phyloP scores from a whole-genome alignment of 2,113 vertebrate genomes.

The Neolamprologus kungweensis region DNA sequence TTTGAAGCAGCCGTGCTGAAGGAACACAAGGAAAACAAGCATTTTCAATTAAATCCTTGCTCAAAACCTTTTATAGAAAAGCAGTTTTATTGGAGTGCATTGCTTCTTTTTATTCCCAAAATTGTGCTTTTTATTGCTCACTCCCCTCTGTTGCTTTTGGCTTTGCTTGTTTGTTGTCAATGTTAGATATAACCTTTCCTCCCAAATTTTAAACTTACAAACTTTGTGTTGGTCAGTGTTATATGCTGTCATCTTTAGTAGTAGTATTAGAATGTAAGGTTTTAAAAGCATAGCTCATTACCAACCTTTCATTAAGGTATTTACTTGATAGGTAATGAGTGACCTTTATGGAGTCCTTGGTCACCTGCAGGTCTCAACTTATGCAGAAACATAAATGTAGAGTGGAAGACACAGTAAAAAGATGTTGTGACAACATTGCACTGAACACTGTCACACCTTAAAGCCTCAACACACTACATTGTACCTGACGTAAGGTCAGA shows the following conservation, averaged over 20 bases:
- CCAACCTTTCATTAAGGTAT: neutral
- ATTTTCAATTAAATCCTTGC: neutral
- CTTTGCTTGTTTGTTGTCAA: neutral
- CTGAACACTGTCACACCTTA: conserved; percentile 26
- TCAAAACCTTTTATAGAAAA: neutral
- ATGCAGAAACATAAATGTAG: neutral
- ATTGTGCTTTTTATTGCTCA: neutral
- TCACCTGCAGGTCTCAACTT: neutral
- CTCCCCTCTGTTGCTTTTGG: neutral
- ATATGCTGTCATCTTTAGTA: neutral
- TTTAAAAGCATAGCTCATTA: neutral
- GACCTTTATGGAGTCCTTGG: neutral
- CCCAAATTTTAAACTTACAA: neutral
- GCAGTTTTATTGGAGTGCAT: neutral
- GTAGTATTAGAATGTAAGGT: neutral
- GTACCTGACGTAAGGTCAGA: neutral
- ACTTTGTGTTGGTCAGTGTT: neutral
- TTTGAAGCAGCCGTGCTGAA: neutral
- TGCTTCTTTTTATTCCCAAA: neutral
- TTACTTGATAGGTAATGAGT: neutral
- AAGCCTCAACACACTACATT: neutral
- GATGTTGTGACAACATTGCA: conserved; percentile 51
- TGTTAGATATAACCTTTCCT: neutral
- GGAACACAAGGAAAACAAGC: neutral
- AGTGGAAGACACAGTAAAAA: conserved; percentile 45